Evolutionary conservation across 2,113 vertebrate genomes (phyloP), one percentile per base, ranked within the genome.

Genomic region (Neolamprologus modestus): DNA sequence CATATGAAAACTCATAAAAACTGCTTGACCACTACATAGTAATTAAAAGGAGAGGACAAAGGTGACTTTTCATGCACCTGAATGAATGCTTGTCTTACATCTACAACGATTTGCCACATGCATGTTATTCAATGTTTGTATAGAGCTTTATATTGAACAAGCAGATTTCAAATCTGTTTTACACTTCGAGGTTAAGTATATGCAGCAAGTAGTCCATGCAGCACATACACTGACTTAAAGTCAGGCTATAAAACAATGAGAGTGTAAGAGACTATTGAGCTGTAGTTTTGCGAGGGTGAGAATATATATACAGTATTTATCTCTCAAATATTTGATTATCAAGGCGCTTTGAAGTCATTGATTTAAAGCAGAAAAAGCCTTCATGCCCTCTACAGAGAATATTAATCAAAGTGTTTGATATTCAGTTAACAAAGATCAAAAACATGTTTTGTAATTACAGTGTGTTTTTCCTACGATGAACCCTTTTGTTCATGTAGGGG

Each of bases 341-440:
- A 90, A 86, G 19, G 50, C 9, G 35, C 86, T 92, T 94, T 94
- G 92, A 92, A 92, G 92, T 93, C 89, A 90, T 14, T 88, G 79
- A 90, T 91, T 90, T 93, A 83, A 87, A 90, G 87, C 31, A 80
- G 45, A 71, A 89, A 86, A 66, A 47, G 57, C 85, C 83, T 71
- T 37, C 28, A 42, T 92, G 81, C 76, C 84, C 78, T 92, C 57
- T 68, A 61, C 84, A 90, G 87, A 91, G 81, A 79, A 84, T 83
- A 90, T 93, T 92, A 91, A 90, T 92, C 89, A 92, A 86, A 87
- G 86, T 92, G 63, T 90, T 94, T 87, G 89, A 92, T 94, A 95
- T 95, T 91, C 92, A 93, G 89, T 93, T 94, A 81, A 87, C 71
- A 91, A 90, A 92, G 92, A 95, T 94, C 91, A 96, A 95, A 94